Percentiles rank a stretch among this genome's conserved stretches.
Evolutionary conservation across 2,888 invertebrate species (phyloP).

Genomic region (Chrysopilus asiliformis): DNA sequence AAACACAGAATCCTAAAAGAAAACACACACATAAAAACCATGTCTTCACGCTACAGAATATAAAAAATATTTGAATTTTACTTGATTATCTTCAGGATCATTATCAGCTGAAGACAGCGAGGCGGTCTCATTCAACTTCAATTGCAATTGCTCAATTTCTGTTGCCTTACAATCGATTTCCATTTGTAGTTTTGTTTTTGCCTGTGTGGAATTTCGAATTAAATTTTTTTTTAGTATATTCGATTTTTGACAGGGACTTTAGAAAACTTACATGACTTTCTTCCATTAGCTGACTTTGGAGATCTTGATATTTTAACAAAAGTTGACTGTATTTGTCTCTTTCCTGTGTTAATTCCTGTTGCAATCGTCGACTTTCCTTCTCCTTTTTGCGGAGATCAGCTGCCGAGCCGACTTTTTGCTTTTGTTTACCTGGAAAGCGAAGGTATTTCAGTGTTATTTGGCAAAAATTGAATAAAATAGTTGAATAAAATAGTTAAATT

Average conservation of each 20-base stretch:
- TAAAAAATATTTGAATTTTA: slow-evolving; percentile 12
- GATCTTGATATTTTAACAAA: slow-evolving; percentile 72
- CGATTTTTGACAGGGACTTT: neutral
- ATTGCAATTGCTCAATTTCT: slow-evolving; percentile 84
- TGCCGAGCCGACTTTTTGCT: slow-evolving; percentile 64
- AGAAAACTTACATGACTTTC: slow-evolving; percentile 50
- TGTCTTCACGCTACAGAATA: neutral
- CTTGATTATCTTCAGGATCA: slow-evolving; percentile 57
- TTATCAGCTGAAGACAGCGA: slow-evolving; percentile 84
- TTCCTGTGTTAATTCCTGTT: slow-evolving; percentile 87
- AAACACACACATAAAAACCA: neutral
- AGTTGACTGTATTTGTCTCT: slow-evolving; percentile 87
- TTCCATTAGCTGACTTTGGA: slow-evolving; percentile 67
- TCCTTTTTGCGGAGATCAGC: slow-evolving; percentile 77
- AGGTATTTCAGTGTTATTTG: neutral
- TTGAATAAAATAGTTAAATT: too few species aligned
- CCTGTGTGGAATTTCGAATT: slow-evolving; percentile 22
- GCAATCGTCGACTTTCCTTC: slow-evolving; percentile 85
- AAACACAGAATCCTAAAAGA: slow-evolving; percentile 53
- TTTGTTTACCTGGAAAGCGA: slow-evolving; percentile 48
- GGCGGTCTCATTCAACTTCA: slow-evolving; percentile 80
- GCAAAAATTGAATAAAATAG: too few species aligned
- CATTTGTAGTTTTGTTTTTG: slow-evolving; percentile 72
- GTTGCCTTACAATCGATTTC: slow-evolving; percentile 94
- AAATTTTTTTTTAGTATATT: neutral